Evolutionary conservation across 2,888 invertebrate genomes (phyloP).

Genomic region (Orthonevra nobilis): DNA sequence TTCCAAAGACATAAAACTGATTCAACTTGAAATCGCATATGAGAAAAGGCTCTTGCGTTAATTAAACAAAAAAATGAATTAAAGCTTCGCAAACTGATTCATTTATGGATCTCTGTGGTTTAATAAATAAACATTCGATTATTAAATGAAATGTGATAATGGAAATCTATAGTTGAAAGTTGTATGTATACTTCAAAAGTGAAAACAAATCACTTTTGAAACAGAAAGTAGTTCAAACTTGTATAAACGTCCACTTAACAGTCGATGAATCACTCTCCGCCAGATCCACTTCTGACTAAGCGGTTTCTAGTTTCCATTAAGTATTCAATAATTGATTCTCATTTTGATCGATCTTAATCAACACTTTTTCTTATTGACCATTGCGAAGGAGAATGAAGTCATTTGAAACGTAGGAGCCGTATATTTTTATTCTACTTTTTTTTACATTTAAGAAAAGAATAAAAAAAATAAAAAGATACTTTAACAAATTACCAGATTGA

Average conservation of each 20-base stretch:
- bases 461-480: neutral
- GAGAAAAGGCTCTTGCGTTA: too few relatives aligned
- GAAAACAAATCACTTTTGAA: neutral
- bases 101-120: too few relatives aligned
- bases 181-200: neutral
- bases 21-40: too few relatives aligned
- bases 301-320: neutral
- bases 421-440: too few relatives aligned
- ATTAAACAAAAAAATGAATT: too few relatives aligned
- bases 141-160: neutral
- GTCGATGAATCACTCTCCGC: neutral
- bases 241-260: neutral
- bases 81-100: too few relatives aligned
- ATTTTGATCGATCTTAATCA: neutral
- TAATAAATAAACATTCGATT: too few relatives aligned
- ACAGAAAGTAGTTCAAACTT: constrained; percentile 5
- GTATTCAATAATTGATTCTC: constrained; percentile 1
- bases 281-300: neutral
- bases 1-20: too few relatives aligned
- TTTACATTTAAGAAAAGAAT: neutral
- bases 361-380: neutral
- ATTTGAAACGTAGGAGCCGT: neutral
- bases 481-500: neutral
- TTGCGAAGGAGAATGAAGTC: constrained; percentile 8
- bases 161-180: neutral